phyloP scores from a whole-genome alignment of 2,797 vertebrate species.

The Poecilia velifera region DNA sequence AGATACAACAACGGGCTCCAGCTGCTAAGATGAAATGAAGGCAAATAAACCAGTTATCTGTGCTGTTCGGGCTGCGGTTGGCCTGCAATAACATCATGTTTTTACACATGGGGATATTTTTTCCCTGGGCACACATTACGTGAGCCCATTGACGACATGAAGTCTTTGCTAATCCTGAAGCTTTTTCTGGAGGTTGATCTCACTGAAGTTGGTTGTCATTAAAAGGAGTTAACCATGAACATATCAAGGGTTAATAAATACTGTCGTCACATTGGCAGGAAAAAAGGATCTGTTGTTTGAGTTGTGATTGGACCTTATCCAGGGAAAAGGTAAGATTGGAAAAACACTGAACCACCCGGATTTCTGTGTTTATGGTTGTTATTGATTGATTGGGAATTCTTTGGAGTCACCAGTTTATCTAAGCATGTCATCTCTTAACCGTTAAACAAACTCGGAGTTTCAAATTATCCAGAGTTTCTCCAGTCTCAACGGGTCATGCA shows the following conservation, averaged over 20 bases:
- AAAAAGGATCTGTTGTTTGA: constrained; percentile 13
- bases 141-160: constrained; percentile 48
- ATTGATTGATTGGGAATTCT: background rate
- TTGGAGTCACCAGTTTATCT: background rate
- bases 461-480: background rate
- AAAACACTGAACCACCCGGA: background rate
- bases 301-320: background rate
- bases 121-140: constrained; percentile 27
- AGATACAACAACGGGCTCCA: constrained; percentile 33
- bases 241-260: constrained; percentile 34
- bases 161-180: constrained; percentile 65
- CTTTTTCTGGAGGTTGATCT: constrained; percentile 56
- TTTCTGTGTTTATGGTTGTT: background rate
- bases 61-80: constrained; percentile 17
- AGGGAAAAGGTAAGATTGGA: background rate
- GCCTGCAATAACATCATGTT: constrained; percentile 33
- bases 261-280: background rate
- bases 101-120: constrained; percentile 46
- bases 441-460: background rate
- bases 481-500: background rate
- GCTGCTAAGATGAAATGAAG: constrained; percentile 47
- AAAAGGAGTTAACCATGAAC: constrained; percentile 43
- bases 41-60: constrained; percentile 59
- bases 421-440: background rate
- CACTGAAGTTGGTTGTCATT: constrained; percentile 45